These are phyloP conservation scores for Achlya flavicornis DNA, from an alignment of 2,888 invertebrate genomes.

Conservation along the genomic window DNA sequence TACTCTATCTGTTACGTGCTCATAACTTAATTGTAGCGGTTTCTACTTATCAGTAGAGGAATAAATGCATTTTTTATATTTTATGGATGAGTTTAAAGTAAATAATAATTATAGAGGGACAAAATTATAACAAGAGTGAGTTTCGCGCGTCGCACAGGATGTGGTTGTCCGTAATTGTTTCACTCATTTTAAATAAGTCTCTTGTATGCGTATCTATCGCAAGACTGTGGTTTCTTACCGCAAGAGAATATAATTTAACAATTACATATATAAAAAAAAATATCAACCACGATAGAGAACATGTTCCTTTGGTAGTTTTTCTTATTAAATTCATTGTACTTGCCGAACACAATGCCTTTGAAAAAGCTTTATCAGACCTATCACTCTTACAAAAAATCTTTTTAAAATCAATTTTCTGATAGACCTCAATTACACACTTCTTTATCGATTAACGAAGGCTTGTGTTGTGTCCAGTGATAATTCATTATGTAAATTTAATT, in stretches of 20 bases:
- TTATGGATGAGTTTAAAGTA: slow-evolving; percentile 19
- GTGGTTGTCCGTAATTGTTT: slow-evolving; percentile 67
- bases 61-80: not conserved
- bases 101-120: slow-evolving; percentile 24
- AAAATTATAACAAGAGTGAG: slow-evolving; percentile 20
- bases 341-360: no score
- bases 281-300: not conserved
- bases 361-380: no score
- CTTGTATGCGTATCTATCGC: slow-evolving; percentile 47
- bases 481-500: no score
- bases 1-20: slow-evolving; percentile 16
- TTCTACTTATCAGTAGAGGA: slow-evolving; percentile 13
- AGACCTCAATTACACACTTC: no score
- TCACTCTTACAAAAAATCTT: no score
- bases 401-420: no score
- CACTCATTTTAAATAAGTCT: slow-evolving; percentile 49
- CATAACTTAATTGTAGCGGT: slow-evolving; percentile 17
- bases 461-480: no score
- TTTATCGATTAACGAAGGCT: no score
- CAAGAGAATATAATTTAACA: slow-evolving; percentile 23
- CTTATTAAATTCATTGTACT: no score
- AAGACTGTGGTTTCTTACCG: slow-evolving; percentile 48
- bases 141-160: slow-evolving; percentile 74
- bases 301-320: not conserved
- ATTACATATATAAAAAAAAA: slow-evolving; percentile 8